phyloP scores from a whole-genome alignment of 2,888 invertebrate genomes.

The Zeuzera pyrina region DNA sequence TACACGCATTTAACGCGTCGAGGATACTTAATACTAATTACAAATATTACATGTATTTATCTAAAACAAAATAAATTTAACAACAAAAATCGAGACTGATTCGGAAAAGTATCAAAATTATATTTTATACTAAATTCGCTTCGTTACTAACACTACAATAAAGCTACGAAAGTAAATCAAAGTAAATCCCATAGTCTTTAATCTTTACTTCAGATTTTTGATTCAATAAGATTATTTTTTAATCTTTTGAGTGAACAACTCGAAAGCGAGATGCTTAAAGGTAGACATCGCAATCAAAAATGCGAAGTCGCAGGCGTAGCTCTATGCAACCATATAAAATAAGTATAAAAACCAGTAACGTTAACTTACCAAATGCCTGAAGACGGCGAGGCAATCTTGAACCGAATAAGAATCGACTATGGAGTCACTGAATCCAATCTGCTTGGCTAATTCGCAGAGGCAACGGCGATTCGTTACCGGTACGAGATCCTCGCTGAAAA shows the following conservation, averaged over 20 bases:
- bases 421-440: constrained; percentile 93
- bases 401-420: constrained; percentile 88
- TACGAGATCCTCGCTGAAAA: constrained; percentile 87
- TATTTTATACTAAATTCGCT: no score
- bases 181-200: no score
- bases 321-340: no score
- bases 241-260: neutral
- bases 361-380: constrained; percentile 87
- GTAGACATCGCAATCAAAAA: neutral
- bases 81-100: no score
- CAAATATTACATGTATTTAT: no score
- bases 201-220: no score
- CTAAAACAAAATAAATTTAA: no score
- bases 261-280: neutral
- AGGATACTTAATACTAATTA: no score
- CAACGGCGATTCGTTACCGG: constrained; percentile 95
- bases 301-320: neutral
- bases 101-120: no score
- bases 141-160: no score
- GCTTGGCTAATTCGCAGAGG: constrained; percentile 93
- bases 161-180: no score
- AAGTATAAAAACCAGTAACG: neutral
- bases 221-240: neutral
- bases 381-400: constrained; percentile 91
- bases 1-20: no score